Base-by-base conservation (phyloP, 1,140 invertebrate species). In the Tenebrio molitor region DNA sequence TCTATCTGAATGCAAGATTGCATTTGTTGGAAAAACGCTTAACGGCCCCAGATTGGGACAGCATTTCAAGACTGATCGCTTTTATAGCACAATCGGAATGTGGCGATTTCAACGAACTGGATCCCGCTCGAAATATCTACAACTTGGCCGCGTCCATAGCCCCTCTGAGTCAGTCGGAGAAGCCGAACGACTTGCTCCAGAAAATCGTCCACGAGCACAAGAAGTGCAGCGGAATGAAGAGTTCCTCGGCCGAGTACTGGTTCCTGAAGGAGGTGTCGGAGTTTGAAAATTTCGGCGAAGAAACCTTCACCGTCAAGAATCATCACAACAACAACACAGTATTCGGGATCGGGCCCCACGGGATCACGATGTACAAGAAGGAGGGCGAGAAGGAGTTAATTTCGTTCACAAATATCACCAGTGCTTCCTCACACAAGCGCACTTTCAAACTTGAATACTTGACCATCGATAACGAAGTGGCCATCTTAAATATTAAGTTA, bases 271-370 rank as follows among this genome's bases (percentile, higher is more conserved):
- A 93, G 81, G 91, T 93, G 25, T 91, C 92, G 0, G 88, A 89
- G 65, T 84, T 95, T 69, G 90, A 91, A 72, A 89, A 89, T 15
- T 96, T 94, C 82, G 95, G 94, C 0, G 91, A 94, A 82, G 93
- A 95, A 81, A 84, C 93, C 71, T 95, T 95, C 83, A 89, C 91
- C 78, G 91, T 90, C 65, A 91, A 91, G 77, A 86, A 86, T 8
- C 67, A 50, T 10, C 15, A 71, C n/a, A 69, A 71, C 2, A 75
- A 76, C 21, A 69, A 76, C 17, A 76, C 77, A 82, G 84, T 70
- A 81, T 84, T 93, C 36, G 92, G 92, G 2, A 93, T 96, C 8
- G 93, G 93, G 1, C 93, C 94, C 0, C 91, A 93, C 78, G 94
- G 94, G 17, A 90, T 95, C 67, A 90, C 89, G 46, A 88, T 95